A percentile compares a stretch with the other conserved stretches of the same genome.
Conservation (phyloP, 2,888 invertebrate species). For the Eristalinus sepulchralis region DNA sequence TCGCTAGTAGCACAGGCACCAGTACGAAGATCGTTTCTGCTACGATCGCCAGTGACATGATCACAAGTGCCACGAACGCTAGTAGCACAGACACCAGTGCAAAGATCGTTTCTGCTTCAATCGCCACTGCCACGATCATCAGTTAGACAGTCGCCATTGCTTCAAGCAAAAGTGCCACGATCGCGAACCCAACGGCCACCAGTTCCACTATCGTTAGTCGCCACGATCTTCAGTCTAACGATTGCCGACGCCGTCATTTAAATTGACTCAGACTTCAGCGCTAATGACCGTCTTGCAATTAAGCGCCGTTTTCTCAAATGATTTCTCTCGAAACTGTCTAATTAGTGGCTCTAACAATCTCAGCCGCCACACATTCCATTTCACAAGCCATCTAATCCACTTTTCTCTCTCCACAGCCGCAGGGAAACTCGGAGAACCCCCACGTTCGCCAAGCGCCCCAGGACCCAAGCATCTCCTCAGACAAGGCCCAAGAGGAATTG, state of each 20-base stretch:
- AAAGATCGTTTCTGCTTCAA: too few species aligned
- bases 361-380: neutral
- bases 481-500: conserved; percentile 70
- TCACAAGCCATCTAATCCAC: neutral
- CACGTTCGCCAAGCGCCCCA: conserved; percentile 55
- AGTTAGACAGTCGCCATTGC: too few species aligned
- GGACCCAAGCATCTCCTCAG: conserved; percentile 39
- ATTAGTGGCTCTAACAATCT: neutral
- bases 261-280: neutral
- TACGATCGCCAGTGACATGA: neutral
- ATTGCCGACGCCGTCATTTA: neutral
- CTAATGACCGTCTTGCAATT: neutral
- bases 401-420: conserved; percentile 24
- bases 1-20: too few species aligned
- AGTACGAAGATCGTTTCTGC: neutral
- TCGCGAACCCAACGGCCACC: too few species aligned
- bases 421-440: conserved; percentile 20
- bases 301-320: neutral
- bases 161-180: too few species aligned
- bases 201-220: too few species aligned
- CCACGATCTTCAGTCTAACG: too few species aligned
- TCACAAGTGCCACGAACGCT: too few species aligned
- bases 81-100: too few species aligned
- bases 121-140: too few species aligned
- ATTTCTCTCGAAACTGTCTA: neutral